Percentiles rank a stretch among this genome's conserved stretches.
Evolutionary conservation across 2,113 vertebrate species (phyloP).

Genomic region (Chelonoidis abingdonii): DNA sequence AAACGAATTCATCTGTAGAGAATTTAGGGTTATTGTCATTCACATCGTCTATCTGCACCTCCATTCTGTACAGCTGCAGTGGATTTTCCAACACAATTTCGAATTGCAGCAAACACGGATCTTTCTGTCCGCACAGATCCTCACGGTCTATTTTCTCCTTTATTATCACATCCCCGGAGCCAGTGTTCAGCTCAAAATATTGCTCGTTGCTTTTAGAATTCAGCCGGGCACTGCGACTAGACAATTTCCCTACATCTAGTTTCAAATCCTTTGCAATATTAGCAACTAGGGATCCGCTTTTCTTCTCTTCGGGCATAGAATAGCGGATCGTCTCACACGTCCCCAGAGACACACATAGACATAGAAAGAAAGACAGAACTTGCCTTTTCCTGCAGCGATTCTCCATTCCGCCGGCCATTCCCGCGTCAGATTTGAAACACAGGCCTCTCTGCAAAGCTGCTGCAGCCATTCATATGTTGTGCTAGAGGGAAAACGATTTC

Average conservation of each 20-base stretch:
- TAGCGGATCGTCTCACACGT: constrained; percentile 9
- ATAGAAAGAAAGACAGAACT: neutral
- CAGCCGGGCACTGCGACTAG: constrained; percentile 75
- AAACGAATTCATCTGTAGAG: constrained; percentile 61
- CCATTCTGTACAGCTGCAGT: constrained; percentile 80
- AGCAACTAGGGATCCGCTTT: constrained; percentile 73
- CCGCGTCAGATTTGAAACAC: neutral
- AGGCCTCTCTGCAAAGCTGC: neutral
- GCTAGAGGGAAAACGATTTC: neutral
- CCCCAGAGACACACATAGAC: neutral
- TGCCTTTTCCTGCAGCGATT: accelerated
- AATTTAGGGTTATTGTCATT: constrained; percentile 86
- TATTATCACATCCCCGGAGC: constrained; percentile 79
- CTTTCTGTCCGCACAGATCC: constrained; percentile 76
- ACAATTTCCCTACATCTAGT: constrained; percentile 77
- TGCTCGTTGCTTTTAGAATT: constrained; percentile 77
- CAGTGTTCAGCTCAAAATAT: constrained; percentile 77
- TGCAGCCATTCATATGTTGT: neutral
- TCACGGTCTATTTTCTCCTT: constrained; percentile 85
- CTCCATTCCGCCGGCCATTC: neutral
- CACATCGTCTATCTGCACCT: constrained; percentile 83
- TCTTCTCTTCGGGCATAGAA: constrained; percentile 76
- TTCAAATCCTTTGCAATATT: constrained; percentile 82
- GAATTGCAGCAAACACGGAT: constrained; percentile 80
- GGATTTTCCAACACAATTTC: constrained; percentile 86